Evolutionary conservation across 1,140 invertebrate species (phyloP).

Genomic region (Prorops nasuta): DNA sequence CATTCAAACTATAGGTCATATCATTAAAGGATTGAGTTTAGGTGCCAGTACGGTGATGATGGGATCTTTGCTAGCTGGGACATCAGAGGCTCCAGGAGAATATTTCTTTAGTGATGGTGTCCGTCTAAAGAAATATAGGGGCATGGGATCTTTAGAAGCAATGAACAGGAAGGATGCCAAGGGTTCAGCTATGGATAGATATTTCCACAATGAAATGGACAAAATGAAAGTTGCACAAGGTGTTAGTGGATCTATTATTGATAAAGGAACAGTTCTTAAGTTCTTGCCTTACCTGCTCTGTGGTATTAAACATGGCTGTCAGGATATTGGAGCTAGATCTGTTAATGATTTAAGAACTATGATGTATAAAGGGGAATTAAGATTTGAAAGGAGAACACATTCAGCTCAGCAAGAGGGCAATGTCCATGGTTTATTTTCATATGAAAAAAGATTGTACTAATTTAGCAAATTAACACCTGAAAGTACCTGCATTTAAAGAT

Average conservation of each 20-base stretch:
- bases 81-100: slow-evolving; percentile 96
- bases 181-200: slow-evolving; percentile 78
- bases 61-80: slow-evolving; percentile 96
- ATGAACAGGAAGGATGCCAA: slow-evolving; percentile 92
- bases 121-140: slow-evolving; percentile 95
- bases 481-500: too few relatives aligned
- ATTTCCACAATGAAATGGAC: slow-evolving; percentile 89
- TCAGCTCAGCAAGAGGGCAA: slow-evolving; percentile 96
- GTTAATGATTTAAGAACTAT: slow-evolving; percentile 66
- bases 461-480: too few relatives aligned
- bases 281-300: slow-evolving; percentile 95
- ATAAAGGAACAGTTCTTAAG: slow-evolving; percentile 94
- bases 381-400: slow-evolving; percentile 92
- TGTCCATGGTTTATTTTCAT: slow-evolving; percentile 95
- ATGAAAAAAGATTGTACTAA: slow-evolving; percentile 82
- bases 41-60: slow-evolving; percentile 99
- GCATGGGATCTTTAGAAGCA: slow-evolving; percentile 98
- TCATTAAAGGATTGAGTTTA: slow-evolving; percentile 89
- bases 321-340: slow-evolving; percentile 88
- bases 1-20: slow-evolving; percentile 93
- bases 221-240: slow-evolving; percentile 98
- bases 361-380: slow-evolving; percentile 86
- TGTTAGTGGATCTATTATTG: slow-evolving; percentile 97
- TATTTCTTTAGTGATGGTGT: slow-evolving; percentile 99
- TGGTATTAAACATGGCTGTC: slow-evolving; percentile 94